These are phyloP conservation scores for Morelia viridis DNA, from an alignment of 2,797 vertebrate species.

Conservation along the genomic window DNA sequence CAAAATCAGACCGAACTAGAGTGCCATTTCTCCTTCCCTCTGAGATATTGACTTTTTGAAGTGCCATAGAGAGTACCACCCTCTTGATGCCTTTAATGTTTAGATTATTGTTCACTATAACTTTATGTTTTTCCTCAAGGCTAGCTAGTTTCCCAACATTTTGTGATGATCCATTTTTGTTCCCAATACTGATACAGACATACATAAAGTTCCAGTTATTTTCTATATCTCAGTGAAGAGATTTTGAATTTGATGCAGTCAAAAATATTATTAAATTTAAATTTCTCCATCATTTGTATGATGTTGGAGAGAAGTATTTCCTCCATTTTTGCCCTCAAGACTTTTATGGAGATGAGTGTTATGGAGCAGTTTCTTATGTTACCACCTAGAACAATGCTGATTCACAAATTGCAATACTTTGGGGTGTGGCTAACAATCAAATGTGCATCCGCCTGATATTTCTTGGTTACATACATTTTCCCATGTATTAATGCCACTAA, in stretches of 20 bases:
- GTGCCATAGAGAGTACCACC: background rate
- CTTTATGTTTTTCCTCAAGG: background rate
- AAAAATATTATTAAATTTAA: background rate
- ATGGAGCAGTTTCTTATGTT: background rate
- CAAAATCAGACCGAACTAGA: background rate
- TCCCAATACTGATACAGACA: background rate
- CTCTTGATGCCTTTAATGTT: background rate
- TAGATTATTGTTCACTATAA: background rate
- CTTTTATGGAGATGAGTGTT: background rate
- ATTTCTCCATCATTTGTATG: background rate
- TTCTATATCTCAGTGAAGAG: background rate
- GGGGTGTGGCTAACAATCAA: background rate
- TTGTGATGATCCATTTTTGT: background rate
- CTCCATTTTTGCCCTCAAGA: too few species aligned
- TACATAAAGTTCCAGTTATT: background rate
- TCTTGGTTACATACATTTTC: background rate
- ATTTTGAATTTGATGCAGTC: background rate
- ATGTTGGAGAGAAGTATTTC: background rate
- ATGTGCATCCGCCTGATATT: background rate
- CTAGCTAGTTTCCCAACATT: background rate
- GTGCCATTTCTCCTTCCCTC: background rate
- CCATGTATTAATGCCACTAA: background rate
- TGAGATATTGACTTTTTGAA: background rate
- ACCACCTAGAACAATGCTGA: background rate
- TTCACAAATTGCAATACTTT: background rate